phyloP scores from a whole-genome alignment of 1,140 invertebrate species.

The Harpegnathos saltator region DNA sequence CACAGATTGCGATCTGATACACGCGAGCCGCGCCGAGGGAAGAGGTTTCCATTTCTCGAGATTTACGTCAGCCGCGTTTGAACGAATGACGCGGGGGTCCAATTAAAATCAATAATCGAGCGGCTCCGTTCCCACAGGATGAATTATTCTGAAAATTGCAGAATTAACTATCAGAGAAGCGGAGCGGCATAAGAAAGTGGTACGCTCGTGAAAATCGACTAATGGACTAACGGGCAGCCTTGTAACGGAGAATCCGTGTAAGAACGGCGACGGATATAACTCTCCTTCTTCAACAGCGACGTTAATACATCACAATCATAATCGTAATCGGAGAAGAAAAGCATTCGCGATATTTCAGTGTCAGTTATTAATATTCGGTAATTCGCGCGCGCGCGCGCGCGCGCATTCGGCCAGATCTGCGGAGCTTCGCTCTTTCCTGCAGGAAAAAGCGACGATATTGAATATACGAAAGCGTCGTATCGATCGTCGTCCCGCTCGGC shows the following conservation, averaged over 20 bases:
- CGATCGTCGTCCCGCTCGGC: background rate
- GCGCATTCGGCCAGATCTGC: too few species aligned
- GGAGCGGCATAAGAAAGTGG: too few species aligned
- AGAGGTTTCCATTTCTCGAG: background rate
- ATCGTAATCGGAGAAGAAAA: background rate
- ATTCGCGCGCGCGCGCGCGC: too few species aligned
- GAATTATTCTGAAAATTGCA: too few species aligned
- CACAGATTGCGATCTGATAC: background rate
- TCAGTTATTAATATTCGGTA: constrained; percentile 3
- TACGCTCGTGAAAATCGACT: too few species aligned
- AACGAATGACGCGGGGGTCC: background rate
- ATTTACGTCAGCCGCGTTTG: background rate
- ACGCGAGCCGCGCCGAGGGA: background rate
- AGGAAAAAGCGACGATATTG: constrained; percentile 12
- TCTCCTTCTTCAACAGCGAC: background rate
- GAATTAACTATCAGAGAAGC: too few species aligned
- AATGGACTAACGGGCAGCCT: background rate
- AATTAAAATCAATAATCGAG: background rate
- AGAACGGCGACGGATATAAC: background rate
- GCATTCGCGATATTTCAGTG: background rate
- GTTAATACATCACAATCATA: too few species aligned
- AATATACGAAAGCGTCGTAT: background rate
- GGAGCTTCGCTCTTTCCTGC: constrained; percentile 11
- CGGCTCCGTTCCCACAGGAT: too few species aligned
- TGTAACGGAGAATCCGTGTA: background rate